Evolutionary conservation across 1,140 invertebrate species (phyloP).

Genomic region (Nasonia vitripennis): DNA sequence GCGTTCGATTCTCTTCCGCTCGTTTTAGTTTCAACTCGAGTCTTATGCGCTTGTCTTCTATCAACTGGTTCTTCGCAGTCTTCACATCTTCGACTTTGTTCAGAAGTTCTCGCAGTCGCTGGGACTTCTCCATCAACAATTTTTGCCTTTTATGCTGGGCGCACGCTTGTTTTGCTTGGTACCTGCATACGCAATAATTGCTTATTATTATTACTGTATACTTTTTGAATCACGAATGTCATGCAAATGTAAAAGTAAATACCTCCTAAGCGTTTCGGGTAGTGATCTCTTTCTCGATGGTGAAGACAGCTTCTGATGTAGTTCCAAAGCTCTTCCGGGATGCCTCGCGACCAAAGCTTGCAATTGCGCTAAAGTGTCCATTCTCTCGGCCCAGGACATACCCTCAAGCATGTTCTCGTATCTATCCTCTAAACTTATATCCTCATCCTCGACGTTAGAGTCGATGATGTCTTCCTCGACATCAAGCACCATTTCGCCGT

Average conservation of each 20-base stretch:
- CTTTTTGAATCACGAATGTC: neutral
- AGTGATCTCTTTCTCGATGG: conserved; percentile 89
- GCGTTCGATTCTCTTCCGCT: conserved; percentile 93
- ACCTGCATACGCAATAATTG: conserved; percentile 70
- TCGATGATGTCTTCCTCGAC: conserved; percentile 72
- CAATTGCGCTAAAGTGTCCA: conserved; percentile 85
- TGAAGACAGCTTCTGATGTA: conserved; percentile 95
- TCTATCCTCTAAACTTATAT: conserved; percentile 68
- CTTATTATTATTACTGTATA: neutral
- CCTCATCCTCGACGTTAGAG: conserved; percentile 64
- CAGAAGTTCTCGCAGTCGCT: conserved; percentile 88
- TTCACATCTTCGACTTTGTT: conserved; percentile 95
- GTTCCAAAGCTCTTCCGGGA: conserved; percentile 91
- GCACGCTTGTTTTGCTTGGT: conserved; percentile 92
- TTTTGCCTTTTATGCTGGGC: conserved; percentile 86
- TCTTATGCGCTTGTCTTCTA: conserved; percentile 87
- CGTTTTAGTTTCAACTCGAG: conserved; percentile 91
- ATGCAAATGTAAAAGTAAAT: neutral
- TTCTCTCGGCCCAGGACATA: conserved; percentile 86
- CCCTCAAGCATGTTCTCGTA: conserved; percentile 85
- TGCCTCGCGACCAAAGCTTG: conserved; percentile 87
- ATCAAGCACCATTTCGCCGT: conserved; percentile 81
- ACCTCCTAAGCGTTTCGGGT: conserved; percentile 79
- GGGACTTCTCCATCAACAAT: conserved; percentile 88
- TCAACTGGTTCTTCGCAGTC: conserved; percentile 87